Percentiles rank a stretch among this genome's conserved stretches.
Conservation (phyloP, 1,140 invertebrate genomes). For the Danaus plexippus region DNA sequence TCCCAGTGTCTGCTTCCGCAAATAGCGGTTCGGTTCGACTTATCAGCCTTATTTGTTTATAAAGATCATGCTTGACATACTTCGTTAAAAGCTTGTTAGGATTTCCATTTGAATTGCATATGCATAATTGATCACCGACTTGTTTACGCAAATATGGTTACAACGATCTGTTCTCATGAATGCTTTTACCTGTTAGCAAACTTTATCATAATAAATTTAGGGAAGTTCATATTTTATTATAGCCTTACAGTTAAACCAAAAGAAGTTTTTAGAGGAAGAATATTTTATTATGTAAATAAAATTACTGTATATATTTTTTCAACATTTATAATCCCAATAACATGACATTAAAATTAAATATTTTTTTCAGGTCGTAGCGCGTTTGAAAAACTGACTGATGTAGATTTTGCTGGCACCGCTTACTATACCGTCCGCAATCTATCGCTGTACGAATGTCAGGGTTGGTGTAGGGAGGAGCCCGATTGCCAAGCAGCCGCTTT, state of each 20-base stretch:
- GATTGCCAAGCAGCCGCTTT: conserved; percentile 93
- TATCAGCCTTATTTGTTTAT: background rate
- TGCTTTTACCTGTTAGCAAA: too few species aligned
- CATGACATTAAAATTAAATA: conserved; percentile 8
- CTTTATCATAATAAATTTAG: too few species aligned
- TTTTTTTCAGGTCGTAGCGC: conserved; percentile 80
- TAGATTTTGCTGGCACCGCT: conserved; percentile 90
- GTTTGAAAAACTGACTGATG: conserved; percentile 94
- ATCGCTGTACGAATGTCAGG: conserved; percentile 93
- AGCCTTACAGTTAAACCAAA: too few species aligned
- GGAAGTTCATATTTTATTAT: too few species aligned
- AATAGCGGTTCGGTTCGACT: conserved; percentile 12
- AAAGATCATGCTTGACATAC: background rate
- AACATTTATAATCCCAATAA: background rate
- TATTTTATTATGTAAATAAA: too few species aligned
- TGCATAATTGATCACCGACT: conserved; percentile 3
- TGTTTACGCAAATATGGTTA: too few species aligned
- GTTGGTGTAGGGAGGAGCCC: conserved; percentile 92
- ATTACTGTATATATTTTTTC: background rate
- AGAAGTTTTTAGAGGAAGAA: too few species aligned
- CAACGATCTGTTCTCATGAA: too few species aligned
- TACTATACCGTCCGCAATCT: conserved; percentile 95
- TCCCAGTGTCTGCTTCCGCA: conserved; percentile 21
- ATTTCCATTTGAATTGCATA: background rate
- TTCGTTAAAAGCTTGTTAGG: conserved; percentile 1